These are phyloP conservation scores for Rhegmatorhina hoffmannsi DNA, from an alignment of 2,113 vertebrate genomes.

Conservation along the genomic window DNA sequence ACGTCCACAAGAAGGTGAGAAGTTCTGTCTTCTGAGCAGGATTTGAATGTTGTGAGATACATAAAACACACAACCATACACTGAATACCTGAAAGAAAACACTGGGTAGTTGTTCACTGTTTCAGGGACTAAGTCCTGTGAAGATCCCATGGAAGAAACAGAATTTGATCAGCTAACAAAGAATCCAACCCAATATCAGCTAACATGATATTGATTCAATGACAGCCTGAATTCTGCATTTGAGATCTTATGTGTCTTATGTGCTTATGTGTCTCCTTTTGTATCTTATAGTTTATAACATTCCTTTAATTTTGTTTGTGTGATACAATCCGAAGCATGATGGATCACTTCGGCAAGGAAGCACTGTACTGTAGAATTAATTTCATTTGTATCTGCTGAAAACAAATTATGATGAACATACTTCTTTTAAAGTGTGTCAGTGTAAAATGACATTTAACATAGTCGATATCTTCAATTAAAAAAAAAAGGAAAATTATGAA, in stretches of 20 bases:
- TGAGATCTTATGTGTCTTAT: not conserved
- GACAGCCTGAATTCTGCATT: not conserved
- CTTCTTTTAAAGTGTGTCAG: not conserved
- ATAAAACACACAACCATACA: not conserved
- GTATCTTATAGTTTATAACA: not conserved
- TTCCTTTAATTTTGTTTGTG: not conserved
- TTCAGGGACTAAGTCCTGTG: not conserved
- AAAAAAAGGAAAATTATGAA: not conserved
- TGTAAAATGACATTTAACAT: conserved; percentile 9
- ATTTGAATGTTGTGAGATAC: not conserved
- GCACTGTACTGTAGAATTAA: conserved; percentile 31
- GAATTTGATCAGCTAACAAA: not conserved
- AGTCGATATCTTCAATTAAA: not conserved
- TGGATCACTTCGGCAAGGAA: conserved; percentile 46
- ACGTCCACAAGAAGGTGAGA: not conserved
- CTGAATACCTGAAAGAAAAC: not conserved
- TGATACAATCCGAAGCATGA: not conserved
- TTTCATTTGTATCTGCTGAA: conserved; percentile 42
- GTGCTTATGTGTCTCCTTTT: not conserved
- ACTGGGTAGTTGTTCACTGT: not conserved
- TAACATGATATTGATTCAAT: not conserved
- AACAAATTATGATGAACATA: not conserved
- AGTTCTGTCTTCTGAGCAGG: not conserved
- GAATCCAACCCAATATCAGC: not conserved
- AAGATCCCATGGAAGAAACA: not conserved